Base-by-base conservation (phyloP, 2,888 invertebrate genomes). In the Pollenia angustigena region DNA sequence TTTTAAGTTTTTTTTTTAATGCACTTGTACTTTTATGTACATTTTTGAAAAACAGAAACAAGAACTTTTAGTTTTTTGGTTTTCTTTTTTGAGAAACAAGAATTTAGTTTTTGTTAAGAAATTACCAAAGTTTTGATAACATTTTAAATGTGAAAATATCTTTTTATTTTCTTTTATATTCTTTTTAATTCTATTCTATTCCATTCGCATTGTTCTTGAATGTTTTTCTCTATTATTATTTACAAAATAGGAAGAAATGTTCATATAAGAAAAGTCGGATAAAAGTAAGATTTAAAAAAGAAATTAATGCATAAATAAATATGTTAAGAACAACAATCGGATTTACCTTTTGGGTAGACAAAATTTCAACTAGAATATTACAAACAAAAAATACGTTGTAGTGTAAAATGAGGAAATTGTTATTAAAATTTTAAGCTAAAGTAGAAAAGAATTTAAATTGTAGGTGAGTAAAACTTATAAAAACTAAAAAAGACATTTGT, bases 71-170 rank as follows among this genome's bases (percentile, higher is more conserved):
- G 18, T 66, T 9, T 12, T 72, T 3, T 11, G 58, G 48, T 52
- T 48, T 23, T 40, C 2, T 1, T 64, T 52, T 58, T 56, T 8
- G 54, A 32, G 12, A 18, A 66, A 81, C 32, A 82, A 46, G 50
- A 72, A 50, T 58, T 78, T 72, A 48, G 14, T 80, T 72, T 85
- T 78, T 72, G 68, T 68, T 48, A 68, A 66, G 69, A 82, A 74
- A 82, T 79, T 85, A 74, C 78, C 2, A 85, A 85, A 85, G 81
- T 85, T 85, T 85, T 81, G 85, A 78, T 78, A 72, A 60, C 72
- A 81, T 81, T 78, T 85, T 68, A 78, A 85, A 78, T 71, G 78
- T 66, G 81, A 81, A 81, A 69, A 81, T 71, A 81, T 64, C n/a
- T 50, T 52, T 71, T 76, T 52, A 12, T n/a, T 16, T n/a, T 71